Base-by-base conservation (phyloP, 2,113 vertebrate species). In the Actenoides lindsayi region DNA sequence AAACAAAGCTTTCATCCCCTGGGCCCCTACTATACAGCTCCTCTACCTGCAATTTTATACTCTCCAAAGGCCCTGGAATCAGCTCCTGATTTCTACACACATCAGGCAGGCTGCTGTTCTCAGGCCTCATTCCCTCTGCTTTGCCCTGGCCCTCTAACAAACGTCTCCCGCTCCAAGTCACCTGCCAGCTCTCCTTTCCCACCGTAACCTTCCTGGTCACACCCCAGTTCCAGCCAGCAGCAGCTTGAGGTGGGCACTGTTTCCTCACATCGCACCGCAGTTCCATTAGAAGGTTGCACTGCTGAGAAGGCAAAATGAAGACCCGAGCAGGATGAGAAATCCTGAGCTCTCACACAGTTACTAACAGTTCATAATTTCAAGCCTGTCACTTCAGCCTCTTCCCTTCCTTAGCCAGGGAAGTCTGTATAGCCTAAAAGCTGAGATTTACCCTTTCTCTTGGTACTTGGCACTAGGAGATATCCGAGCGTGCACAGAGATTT, bases 21-120 rank as follows among this genome's bases (percentile, higher is more conserved):
- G 13, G 21, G 3, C 28, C 27, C 37, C 5, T 5, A 5, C 8
- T 23, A 8, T 17, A n/a, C 16, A 65, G n/a, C 8, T 48, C 11
- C 11, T 23, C 5, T 4, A 35, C 1, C 17, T 21, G 7, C 4
- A 19, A 35, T 30, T 65, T 67, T 19, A 3, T 8, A 27, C 39
- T n/a, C 19, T 64, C 63, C 57, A 33, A 53, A 44, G 41, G 53
- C 48, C 18, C 39, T 2, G 5, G 13, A 57, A 33, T 14, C 44
- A 64, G 31, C 12, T 68, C 21, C 54, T 6, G 15, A 5, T 30
- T 74, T 62, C 74, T 13, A 42, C 0, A 8, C 0, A 5, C n/a
- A 20, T 11, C 30, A 65, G 15, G 11, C 48, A 63, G 30, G 24
- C 17, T 70, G 68, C 56, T 31, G 6, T 54, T 59, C 65, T 68